phyloP scores from a whole-genome alignment of 2,888 invertebrate species.

The Hanleya hanleyi region DNA sequence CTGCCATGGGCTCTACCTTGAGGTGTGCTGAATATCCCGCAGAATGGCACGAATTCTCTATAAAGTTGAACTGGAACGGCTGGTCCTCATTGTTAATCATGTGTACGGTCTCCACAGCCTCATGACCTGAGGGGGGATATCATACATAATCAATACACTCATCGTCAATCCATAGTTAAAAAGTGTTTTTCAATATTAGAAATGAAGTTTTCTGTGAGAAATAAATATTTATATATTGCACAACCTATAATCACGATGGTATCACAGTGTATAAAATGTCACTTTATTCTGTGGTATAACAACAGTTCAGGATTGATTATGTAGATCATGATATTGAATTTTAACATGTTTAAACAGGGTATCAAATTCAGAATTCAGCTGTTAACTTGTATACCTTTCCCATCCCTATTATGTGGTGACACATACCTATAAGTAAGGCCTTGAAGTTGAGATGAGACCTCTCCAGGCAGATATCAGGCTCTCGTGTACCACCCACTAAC shows the following conservation, averaged over 20 bases:
- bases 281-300: too few relatives aligned
- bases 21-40: conserved; percentile 68
- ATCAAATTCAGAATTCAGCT: too few relatives aligned
- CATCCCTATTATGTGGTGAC: background rate
- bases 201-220: too few relatives aligned
- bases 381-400: too few relatives aligned
- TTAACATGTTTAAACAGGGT: too few relatives aligned
- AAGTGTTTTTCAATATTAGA: too few relatives aligned
- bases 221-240: too few relatives aligned
- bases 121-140: conserved; percentile 68
- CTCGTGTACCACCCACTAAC: conserved; percentile 79
- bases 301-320: too few relatives aligned
- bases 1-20: conserved; percentile 66
- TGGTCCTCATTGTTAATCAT: conserved; percentile 70
- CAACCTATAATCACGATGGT: too few relatives aligned
- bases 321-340: background rate
- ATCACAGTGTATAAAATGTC: too few relatives aligned
- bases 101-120: conserved; percentile 66
- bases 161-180: too few relatives aligned
- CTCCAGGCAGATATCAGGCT: conserved; percentile 79
- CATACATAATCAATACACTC: too few relatives aligned
- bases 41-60: conserved; percentile 68
- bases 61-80: conserved; percentile 66
- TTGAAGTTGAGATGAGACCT: conserved; percentile 78
- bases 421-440: conserved; percentile 78